These are phyloP conservation scores for Conus betulinus DNA, from an alignment of 1,140 invertebrate species.

Conservation along the genomic window DNA sequence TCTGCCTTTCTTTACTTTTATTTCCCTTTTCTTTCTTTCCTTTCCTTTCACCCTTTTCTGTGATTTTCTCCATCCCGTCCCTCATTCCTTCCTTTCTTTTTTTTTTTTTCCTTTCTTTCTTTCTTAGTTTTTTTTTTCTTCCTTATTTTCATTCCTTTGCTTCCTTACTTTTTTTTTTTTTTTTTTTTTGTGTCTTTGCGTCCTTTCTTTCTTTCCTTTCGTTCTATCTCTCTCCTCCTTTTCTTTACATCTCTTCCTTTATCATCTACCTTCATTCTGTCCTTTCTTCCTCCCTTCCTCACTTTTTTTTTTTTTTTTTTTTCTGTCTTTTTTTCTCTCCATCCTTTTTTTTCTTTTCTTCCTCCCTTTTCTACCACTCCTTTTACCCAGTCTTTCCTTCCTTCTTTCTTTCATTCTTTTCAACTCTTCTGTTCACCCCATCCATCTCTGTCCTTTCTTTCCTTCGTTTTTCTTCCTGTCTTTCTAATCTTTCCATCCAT, in stretches of 20 bases:
- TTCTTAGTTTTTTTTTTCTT: not conserved
- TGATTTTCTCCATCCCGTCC: too few species aligned
- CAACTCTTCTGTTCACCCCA: not conserved
- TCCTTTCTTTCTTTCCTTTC: not conserved
- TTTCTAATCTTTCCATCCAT: not conserved
- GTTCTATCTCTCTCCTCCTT: not conserved
- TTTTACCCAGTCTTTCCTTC: not conserved
- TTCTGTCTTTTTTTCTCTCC: not conserved
- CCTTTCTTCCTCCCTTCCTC: not conserved
- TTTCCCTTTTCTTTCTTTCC: too few species aligned
- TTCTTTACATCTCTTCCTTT: not conserved
- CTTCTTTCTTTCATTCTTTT: not conserved
- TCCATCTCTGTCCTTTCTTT: not conserved
- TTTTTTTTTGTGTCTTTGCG: not conserved
- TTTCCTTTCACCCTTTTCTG: too few species aligned
- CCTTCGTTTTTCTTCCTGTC: not conserved
- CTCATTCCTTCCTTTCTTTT: too few species aligned
- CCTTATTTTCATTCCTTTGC: not conserved
- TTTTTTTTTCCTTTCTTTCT: not conserved
- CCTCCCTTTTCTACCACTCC: not conserved
- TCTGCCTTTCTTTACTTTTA: too few species aligned
- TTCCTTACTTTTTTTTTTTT: not conserved
- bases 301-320: not conserved
- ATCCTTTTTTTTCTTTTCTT: too few species aligned
- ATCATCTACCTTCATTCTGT: not conserved